Evolutionary conservation across 2,888 invertebrate species (phyloP).

Genomic region (Pachycephus smyrnensis): DNA sequence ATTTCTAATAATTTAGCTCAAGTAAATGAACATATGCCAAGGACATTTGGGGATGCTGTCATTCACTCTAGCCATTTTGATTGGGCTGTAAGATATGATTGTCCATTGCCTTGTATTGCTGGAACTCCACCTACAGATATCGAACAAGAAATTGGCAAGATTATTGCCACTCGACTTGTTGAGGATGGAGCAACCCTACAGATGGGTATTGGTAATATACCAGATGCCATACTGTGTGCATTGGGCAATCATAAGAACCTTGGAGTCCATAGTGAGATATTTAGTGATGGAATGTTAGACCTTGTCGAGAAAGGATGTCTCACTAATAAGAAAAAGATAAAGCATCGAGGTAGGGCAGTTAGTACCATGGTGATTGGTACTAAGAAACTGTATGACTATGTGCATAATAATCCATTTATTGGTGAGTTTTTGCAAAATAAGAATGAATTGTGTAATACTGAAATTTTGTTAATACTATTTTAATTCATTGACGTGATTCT

Average conservation of each 20-base stretch:
- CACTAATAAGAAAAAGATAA: conserved; percentile 72
- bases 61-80: conserved; percentile 75
- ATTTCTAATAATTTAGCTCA: conserved; percentile 57
- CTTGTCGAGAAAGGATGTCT: conserved; percentile 72
- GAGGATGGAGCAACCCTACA: conserved; percentile 75
- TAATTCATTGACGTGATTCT: not conserved
- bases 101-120: conserved; percentile 66
- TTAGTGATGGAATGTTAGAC: conserved; percentile 74
- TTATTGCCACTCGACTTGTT: conserved; percentile 73
- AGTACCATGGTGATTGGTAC: conserved; percentile 73
- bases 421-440: conserved; percentile 57
- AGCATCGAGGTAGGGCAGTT: conserved; percentile 72
- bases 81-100: conserved; percentile 69
- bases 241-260: conserved; percentile 72
- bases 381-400: conserved; percentile 72
- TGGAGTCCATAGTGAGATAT: conserved; percentile 76
- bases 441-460: not conserved
- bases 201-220: conserved; percentile 76
- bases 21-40: conserved; percentile 73
- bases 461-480: conserved; percentile 8
- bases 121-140: conserved; percentile 64
- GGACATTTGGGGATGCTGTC: conserved; percentile 73
- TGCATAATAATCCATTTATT: conserved; percentile 75
- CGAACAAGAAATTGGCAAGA: conserved; percentile 72
- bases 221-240: conserved; percentile 72